Conservation (phyloP, 2,113 vertebrate species). For the Cercocebus atys region DNA sequence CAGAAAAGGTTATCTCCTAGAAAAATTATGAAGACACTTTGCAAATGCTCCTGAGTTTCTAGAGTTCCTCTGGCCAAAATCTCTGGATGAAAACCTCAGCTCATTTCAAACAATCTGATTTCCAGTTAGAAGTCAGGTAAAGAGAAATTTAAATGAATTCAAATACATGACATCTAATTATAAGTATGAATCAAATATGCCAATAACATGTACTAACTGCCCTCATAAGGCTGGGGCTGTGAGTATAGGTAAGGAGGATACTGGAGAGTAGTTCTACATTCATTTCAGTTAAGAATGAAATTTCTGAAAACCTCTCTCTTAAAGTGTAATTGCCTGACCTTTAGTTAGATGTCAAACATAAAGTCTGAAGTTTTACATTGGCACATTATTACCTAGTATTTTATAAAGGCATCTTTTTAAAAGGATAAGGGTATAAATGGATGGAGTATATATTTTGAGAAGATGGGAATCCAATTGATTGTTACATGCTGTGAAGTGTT, state of each 20-base stretch:
- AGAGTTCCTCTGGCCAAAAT: neutral
- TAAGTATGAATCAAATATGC: neutral
- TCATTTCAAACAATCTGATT: neutral
- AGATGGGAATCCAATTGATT: neutral
- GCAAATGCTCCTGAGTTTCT: neutral
- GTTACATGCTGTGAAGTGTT: neutral
- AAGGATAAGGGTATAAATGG: neutral
- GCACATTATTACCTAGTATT: neutral
- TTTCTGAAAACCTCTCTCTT: neutral
- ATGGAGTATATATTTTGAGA: neutral
- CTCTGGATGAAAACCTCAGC: neutral
- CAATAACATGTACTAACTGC: neutral
- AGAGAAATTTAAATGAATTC: neutral
- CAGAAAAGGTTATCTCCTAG: neutral
- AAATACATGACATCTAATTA: neutral
- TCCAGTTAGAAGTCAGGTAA: neutral
- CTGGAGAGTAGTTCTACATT: neutral
- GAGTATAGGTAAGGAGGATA: neutral
- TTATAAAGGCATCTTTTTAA: neutral
- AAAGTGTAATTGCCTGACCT: neutral
- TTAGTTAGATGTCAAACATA: neutral
- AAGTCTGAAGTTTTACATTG: neutral
- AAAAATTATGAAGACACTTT: neutral
- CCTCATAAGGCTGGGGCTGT: neutral
- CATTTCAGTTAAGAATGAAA: neutral